Conservation (phyloP, 30 jellyfish, hydroid and myxozoan species). For the Hydractinia echinata region DNA sequence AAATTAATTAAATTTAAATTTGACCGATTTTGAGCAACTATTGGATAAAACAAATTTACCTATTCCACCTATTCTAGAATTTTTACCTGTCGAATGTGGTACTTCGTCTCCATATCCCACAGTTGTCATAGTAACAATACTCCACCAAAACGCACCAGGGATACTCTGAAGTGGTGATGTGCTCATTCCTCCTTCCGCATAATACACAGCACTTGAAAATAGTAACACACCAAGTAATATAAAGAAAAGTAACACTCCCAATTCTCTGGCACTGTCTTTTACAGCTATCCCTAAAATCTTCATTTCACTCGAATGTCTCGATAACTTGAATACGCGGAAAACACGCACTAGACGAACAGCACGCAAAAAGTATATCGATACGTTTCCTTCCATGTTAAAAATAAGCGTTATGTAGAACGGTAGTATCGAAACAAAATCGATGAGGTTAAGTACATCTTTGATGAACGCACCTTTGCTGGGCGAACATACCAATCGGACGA, state of each 20-base stretch:
- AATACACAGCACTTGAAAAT: constrained; percentile 94
- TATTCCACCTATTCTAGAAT: too few relatives aligned
- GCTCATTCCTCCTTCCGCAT: constrained; percentile 76
- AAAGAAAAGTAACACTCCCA: constrained; percentile 80
- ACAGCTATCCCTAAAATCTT: constrained; percentile 88
- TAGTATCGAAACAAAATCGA: constrained; percentile 76
- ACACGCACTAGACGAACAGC: constrained; percentile 90
- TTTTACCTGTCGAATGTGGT: constrained; percentile 73
- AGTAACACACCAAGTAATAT: constrained; percentile 81
- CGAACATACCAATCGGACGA: constrained; percentile 61
- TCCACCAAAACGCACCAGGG: constrained; percentile 99
- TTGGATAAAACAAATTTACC: not conserved
- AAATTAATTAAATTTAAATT: not conserved
- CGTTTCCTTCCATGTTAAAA: constrained; percentile 42
- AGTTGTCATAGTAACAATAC: constrained; percentile 96
- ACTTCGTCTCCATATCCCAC: constrained; percentile 98
- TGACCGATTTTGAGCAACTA: not conserved
- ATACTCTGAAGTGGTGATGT: constrained; percentile 65
- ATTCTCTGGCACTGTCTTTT: constrained; percentile 82
- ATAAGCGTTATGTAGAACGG: constrained; percentile 81
- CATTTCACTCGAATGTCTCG: constrained; percentile 97
- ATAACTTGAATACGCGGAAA: constrained; percentile 86
- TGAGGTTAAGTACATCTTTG: constrained; percentile 54
- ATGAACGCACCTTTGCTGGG: constrained; percentile 76
- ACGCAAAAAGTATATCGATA: constrained; percentile 84